Percentiles rank a stretch among this genome's conserved stretches.
Evolutionary conservation across 2,888 invertebrate species (phyloP).

Genomic region (Merodon equestris): DNA sequence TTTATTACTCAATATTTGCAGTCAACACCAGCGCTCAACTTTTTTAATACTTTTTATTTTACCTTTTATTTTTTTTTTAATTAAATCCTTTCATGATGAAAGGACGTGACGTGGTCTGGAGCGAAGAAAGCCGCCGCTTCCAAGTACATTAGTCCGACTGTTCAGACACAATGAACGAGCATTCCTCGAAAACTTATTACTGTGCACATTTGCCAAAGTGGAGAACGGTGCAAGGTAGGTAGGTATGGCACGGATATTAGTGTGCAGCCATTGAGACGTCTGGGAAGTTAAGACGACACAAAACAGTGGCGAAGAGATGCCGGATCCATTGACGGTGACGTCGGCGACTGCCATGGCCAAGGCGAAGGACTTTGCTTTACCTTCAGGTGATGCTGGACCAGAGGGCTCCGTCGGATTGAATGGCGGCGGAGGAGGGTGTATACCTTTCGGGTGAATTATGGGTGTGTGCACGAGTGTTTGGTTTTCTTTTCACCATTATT

Average conservation of each 20-base stretch:
- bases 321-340: slow-evolving; percentile 1
- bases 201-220: slow-evolving; percentile 45
- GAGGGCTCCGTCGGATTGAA: too few relatives aligned
- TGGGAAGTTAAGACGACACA: slow-evolving; percentile 59
- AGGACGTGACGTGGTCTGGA: slow-evolving; percentile 4
- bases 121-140: slow-evolving; percentile 33
- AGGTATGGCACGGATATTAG: slow-evolving; percentile 47
- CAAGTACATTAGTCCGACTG: slow-evolving; percentile 55
- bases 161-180: slow-evolving; percentile 14
- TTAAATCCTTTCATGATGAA: slow-evolving; percentile 64
- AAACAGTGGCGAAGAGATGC: slow-evolving; percentile 7
- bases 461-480: slow-evolving; percentile 45
- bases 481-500: slow-evolving; percentile 33
- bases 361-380: slow-evolving; percentile 12
- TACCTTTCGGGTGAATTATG: slow-evolving; percentile 65
- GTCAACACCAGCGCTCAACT: slow-evolving; percentile 30
- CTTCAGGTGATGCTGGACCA: slow-evolving; percentile 59
- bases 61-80: slow-evolving; percentile 43
- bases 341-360: slow-evolving; percentile 1
- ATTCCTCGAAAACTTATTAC: slow-evolving; percentile 47
- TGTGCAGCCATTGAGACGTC: slow-evolving; percentile 65
- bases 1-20: slow-evolving; percentile 51
- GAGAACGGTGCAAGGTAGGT: too few relatives aligned
- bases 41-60: too few relatives aligned
- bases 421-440: slow-evolving; percentile 41